phyloP scores from a whole-genome alignment of 2,113 vertebrate species.

The Albula glossodonta region DNA sequence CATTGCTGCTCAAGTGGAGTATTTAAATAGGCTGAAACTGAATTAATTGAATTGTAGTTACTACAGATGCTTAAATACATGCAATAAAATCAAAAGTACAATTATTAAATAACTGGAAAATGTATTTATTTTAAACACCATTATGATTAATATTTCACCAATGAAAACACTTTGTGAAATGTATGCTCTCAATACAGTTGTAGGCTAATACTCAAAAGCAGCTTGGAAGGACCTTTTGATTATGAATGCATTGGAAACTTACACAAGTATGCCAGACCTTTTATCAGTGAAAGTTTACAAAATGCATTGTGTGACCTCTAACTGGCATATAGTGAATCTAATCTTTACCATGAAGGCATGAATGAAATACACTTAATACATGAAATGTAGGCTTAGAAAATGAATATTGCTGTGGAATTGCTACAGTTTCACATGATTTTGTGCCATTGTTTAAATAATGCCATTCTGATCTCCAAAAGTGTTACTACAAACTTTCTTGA shows the following conservation, averaged over 20 bases:
- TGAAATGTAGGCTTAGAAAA: background rate
- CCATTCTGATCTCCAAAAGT: background rate
- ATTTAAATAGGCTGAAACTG: constrained; percentile 47
- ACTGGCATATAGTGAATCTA: background rate
- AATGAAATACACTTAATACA: background rate
- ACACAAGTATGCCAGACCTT: background rate
- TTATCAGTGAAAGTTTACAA: constrained; percentile 16
- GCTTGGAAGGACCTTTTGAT: background rate
- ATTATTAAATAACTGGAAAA: constrained; percentile 39
- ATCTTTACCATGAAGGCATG: background rate
- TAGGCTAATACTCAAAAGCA: background rate
- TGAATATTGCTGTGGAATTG: background rate
- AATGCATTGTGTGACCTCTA: background rate
- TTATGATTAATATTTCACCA: constrained; percentile 1
- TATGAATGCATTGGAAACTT: constrained; percentile 9
- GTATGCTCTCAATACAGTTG: background rate
- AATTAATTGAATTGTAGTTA: constrained; percentile 56
- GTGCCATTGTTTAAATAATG: constrained; percentile 13
- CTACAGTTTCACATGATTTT: background rate
- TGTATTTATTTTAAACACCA: constrained; percentile 23
- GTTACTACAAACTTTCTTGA: background rate
- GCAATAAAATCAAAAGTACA: constrained; percentile 71
- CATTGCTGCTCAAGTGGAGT: constrained; percentile 44
- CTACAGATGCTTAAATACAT: constrained; percentile 65
- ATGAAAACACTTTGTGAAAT: background rate